Evolutionary conservation across 2,888 invertebrate species (phyloP).

Genomic region (Gymnoscelis rufifasciata): DNA sequence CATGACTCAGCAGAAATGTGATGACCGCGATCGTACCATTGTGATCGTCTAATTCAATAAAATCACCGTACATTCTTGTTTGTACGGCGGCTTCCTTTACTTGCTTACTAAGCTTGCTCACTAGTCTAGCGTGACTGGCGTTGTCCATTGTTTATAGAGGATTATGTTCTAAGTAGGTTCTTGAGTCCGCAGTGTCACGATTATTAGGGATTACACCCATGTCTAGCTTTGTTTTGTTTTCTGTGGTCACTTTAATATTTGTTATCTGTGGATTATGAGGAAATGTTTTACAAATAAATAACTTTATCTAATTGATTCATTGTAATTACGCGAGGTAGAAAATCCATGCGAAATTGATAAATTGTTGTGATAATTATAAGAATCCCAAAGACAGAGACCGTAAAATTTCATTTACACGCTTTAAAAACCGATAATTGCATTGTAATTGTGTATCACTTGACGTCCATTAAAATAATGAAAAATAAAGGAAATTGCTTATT

Average conservation of each 20-base stretch:
- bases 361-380: too few species aligned
- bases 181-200: slow-evolving; percentile 18
- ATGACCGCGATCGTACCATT: slow-evolving; percentile 56
- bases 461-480: slow-evolving; percentile 60
- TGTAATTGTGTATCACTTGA: slow-evolving; percentile 57
- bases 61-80: slow-evolving; percentile 75
- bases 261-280: too few species aligned
- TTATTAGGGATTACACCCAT: slow-evolving; percentile 24
- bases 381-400: neutral
- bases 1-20: slow-evolving; percentile 60
- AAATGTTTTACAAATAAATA: too few species aligned
- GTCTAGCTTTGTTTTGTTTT: slow-evolving; percentile 14
- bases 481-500: slow-evolving; percentile 74
- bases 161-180: slow-evolving; percentile 6
- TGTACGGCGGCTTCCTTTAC: slow-evolving; percentile 70
- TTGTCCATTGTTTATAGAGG: slow-evolving; percentile 35
- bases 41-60: slow-evolving; percentile 78
- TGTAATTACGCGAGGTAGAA: too few species aligned
- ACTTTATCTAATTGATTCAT: too few species aligned
- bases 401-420: slow-evolving; percentile 29
- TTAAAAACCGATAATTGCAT: slow-evolving; percentile 50
- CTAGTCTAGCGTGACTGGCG: slow-evolving; percentile 52
- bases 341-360: too few species aligned
- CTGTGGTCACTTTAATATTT: neutral
- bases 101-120: slow-evolving; percentile 41